Evolutionary conservation across 2,888 invertebrate genomes (phyloP).

Genomic region (Pseudoips prasinana): DNA sequence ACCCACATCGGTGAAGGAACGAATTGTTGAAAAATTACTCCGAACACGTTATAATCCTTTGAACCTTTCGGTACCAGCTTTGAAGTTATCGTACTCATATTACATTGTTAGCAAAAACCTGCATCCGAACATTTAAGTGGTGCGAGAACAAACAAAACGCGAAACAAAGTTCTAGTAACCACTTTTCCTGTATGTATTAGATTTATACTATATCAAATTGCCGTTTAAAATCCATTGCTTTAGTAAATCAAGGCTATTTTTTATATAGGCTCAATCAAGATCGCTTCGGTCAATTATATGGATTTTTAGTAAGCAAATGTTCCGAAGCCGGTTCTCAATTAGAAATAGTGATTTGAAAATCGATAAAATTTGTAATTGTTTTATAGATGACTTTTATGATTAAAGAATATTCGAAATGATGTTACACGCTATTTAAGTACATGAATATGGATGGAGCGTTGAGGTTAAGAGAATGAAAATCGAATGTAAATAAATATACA

Average conservation of each 20-base stretch:
- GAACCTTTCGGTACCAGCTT: slow-evolving; percentile 8
- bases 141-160: slow-evolving; percentile 27
- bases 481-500: too few species aligned
- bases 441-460: slow-evolving; percentile 6
- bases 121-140: slow-evolving; percentile 17
- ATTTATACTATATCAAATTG: slow-evolving; percentile 35
- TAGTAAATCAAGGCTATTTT: slow-evolving; percentile 29
- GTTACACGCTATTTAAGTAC: slow-evolving; percentile 26
- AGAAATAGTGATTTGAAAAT: slow-evolving; percentile 26
- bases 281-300: slow-evolving; percentile 32
- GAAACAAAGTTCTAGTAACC: slow-evolving; percentile 13
- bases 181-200: slow-evolving; percentile 17
- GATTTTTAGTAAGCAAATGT: slow-evolving; percentile 33
- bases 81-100: not conserved
- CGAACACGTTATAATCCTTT: slow-evolving; percentile 17
- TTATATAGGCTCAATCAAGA: slow-evolving; percentile 36
- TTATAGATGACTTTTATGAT: slow-evolving; percentile 29
- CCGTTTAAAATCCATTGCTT: slow-evolving; percentile 31
- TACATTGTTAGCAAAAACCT: slow-evolving; percentile 12
- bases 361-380: slow-evolving; percentile 31
- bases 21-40: slow-evolving; percentile 25
- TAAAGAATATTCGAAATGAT: slow-evolving; percentile 26
- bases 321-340: slow-evolving; percentile 34
- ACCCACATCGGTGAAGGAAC: slow-evolving; percentile 23
- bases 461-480: not conserved